Conservation (phyloP, 1,140 invertebrate genomes). For the Drosophila yakuba region DNA sequence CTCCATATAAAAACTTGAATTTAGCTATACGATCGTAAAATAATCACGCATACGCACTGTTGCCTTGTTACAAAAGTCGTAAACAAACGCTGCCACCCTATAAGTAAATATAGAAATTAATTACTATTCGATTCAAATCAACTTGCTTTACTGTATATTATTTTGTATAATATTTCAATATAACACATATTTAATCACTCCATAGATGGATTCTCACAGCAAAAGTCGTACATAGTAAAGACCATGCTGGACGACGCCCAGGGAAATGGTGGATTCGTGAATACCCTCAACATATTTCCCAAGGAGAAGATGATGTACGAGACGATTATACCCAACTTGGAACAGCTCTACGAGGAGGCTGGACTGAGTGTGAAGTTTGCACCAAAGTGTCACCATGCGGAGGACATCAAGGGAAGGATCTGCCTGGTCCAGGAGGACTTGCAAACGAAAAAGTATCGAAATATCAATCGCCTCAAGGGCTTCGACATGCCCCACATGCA, state of each 20-base stretch:
- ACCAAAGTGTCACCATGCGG: slow-evolving; percentile 71
- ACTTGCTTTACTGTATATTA: no score
- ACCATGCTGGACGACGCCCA: slow-evolving; percentile 72
- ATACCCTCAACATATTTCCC: slow-evolving; percentile 75
- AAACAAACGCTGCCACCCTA: no score
- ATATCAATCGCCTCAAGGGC: slow-evolving; percentile 86
- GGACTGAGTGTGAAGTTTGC: slow-evolving; percentile 59
- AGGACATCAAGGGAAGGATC: slow-evolving; percentile 70
- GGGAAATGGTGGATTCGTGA: slow-evolving; percentile 67
- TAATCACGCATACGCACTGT: slow-evolving; percentile 2
- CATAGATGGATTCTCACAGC: slow-evolving; percentile 74
- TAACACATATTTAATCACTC: no score
- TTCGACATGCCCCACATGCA: slow-evolving; percentile 86
- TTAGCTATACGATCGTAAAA: no score
- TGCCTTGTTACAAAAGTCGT: background rate
- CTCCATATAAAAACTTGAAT: no score
- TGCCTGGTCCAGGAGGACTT: slow-evolving; percentile 86
- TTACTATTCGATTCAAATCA: no score
- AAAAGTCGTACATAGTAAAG: slow-evolving; percentile 78
- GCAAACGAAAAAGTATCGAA: slow-evolving; percentile 86
- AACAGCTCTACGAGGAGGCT: slow-evolving; percentile 73
- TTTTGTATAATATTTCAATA: no score
- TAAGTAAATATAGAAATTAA: no score
- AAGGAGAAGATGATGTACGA: slow-evolving; percentile 81
- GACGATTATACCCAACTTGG: slow-evolving; percentile 68